phyloP scores from a whole-genome alignment of 2,113 vertebrate genomes.

The Orientallactaga bullata region DNA sequence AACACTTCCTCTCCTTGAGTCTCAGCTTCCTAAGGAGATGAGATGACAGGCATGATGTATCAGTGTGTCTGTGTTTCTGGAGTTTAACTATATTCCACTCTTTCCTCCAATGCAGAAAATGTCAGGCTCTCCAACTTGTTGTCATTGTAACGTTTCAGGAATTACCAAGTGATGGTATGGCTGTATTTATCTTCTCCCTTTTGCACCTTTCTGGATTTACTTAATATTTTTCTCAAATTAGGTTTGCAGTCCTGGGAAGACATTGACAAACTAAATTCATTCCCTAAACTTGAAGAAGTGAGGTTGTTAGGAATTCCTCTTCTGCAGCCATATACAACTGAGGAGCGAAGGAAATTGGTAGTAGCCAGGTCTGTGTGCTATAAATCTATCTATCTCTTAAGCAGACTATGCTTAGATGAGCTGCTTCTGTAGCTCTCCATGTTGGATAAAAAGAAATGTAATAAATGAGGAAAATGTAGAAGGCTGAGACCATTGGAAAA shows the following conservation, averaged over 20 bases:
- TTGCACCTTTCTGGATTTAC: conserved; percentile 57
- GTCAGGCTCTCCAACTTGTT: neutral
- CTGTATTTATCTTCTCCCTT: conserved; percentile 52
- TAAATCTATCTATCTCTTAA: neutral
- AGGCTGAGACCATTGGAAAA: neutral
- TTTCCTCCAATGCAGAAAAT: neutral
- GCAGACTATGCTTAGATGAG: neutral
- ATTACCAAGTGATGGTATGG: conserved; percentile 31
- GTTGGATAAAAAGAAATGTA: conserved; percentile 5
- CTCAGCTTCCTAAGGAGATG: neutral
- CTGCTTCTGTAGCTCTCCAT: neutral
- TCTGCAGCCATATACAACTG: conserved; percentile 93
- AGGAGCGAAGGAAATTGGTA: conserved; percentile 94
- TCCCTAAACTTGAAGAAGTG: conserved; percentile 96
- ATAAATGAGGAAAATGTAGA: neutral
- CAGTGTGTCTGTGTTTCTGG: neutral
- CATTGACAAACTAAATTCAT: conserved; percentile 95
- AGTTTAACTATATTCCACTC: neutral
- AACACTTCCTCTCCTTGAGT: neutral
- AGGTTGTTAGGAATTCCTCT: conserved; percentile 95
- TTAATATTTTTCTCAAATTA: conserved; percentile 85
- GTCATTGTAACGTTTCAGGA: conserved; percentile 38
- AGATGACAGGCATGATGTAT: too few relatives aligned
- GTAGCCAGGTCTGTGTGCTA: conserved; percentile 90
- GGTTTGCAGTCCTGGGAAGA: conserved; percentile 96